A percentile compares a stretch with the other conserved stretches of the same genome.
phyloP scores from a whole-genome alignment of 2,888 invertebrate species.

The Andrena praecox region DNA sequence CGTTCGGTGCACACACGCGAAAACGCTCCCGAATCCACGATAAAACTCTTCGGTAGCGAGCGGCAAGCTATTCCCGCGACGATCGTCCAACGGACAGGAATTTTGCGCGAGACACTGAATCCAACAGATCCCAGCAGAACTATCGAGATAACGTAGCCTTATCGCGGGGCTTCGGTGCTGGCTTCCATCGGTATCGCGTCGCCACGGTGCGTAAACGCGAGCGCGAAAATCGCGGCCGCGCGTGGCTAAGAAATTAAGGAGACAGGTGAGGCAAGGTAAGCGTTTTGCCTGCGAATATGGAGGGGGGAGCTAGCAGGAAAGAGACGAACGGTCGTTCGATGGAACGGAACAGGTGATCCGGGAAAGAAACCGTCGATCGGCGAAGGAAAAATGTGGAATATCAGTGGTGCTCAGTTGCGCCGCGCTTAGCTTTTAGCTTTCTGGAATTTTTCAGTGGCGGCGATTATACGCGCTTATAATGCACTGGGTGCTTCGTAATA shows the following conservation, averaged over 20 bases:
- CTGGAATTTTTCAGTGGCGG: background rate
- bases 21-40: conserved; percentile 19
- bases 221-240: conserved; percentile 70
- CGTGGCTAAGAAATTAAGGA: conserved; percentile 72
- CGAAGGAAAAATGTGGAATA: conserved; percentile 44
- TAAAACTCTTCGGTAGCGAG: conserved; percentile 1
- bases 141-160: conserved; percentile 23
- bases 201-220: conserved; percentile 37
- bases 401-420: conserved; percentile 49
- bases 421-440: background rate
- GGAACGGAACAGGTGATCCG: conserved; percentile 31
- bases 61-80: background rate
- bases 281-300: conserved; percentile 41
- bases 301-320: conserved; percentile 15
- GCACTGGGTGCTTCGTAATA: background rate
- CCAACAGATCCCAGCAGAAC: conserved; percentile 6
- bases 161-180: conserved; percentile 4
- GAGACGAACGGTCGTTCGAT: conserved; percentile 35
- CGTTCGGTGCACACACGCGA: conserved; percentile 16
- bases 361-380: conserved; percentile 40
- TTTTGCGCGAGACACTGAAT: conserved; percentile 5
- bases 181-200: conserved; percentile 29
- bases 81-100: background rate
- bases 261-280: conserved; percentile 71
- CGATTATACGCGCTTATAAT: background rate